Base-by-base conservation (phyloP, 2,113 vertebrate genomes). In the Nymphicus hollandicus region DNA sequence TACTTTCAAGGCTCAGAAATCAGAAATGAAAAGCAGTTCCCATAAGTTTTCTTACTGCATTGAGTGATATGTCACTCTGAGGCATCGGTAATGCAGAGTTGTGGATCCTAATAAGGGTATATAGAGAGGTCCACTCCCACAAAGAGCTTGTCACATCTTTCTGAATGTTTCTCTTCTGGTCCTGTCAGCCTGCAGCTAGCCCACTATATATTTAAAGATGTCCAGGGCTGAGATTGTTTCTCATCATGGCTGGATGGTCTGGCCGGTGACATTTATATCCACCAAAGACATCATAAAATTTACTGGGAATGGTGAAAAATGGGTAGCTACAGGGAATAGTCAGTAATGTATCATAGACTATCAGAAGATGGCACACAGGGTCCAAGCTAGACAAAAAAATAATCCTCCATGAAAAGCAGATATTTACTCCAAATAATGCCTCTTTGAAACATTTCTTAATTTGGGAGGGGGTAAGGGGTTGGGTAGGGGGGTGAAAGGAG, bases 41-140 rank as follows among this genome's bases (percentile, higher is more conserved):
- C 47, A 1, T 44, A 58, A 35, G 4, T 53, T 85, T 85, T 66
- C 70, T 74, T 49, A 33, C 44, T 0, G 0, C 1, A 3, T 17
- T 63, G 70, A 66, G 8, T 44, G 8, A 28, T 72, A 63, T n/a
- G 66, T 87, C 7, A 68, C 5, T 74, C 14, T 66, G 19, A 7
- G 17, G 2, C 1, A 4, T 22, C 7, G 25, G 7, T 25, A 79
- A 60, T 25, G 3, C 82, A 79, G 47, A 74, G 3, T 4, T 35
- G 7, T 33, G 52, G 31, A 16, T 71, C 10, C 50, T 68, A 53
- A 35, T 89, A 85, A 70, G 24, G 1, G 1, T 33, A 18, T 35
- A 20, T 39, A 24, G 6, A 15, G 58, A 71, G 16, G 22, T 43
- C 6, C 33, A 17, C 4, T 3, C 2, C 29, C 10, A 9, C 28